Percentiles rank a stretch among this genome's conserved stretches.
Conservation (phyloP, 1,140 invertebrate species). For the Samia ricini region DNA sequence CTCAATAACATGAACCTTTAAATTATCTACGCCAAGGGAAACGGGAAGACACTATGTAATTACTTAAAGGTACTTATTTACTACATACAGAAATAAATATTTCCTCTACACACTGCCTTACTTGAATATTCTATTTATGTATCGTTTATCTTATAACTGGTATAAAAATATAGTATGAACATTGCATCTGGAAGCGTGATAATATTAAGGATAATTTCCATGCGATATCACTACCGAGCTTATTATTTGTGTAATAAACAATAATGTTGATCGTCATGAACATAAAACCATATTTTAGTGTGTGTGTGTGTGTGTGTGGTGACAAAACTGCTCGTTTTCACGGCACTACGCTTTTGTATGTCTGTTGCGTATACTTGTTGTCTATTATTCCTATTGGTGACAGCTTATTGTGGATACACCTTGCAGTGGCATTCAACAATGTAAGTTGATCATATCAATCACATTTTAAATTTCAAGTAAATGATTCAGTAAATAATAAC, state of each 20-base stretch:
- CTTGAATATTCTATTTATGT: too few species aligned
- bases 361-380: constrained; percentile 17
- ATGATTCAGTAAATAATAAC: too few species aligned
- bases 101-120: too few species aligned
- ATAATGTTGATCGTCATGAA: constrained; percentile 32
- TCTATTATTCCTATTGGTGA: constrained; percentile 1
- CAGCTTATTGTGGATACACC: constrained; percentile 8
- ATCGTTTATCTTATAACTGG: too few species aligned
- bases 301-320: constrained; percentile 26
- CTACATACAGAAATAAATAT: too few species aligned
- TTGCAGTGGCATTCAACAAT: neutral
- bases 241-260: constrained; percentile 39
- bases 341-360: constrained; percentile 19
- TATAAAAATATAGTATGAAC: neutral
- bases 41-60: too few species aligned
- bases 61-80: too few species aligned
- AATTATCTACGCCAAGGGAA: too few species aligned
- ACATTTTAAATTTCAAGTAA: too few species aligned
- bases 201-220: constrained; percentile 24
- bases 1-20: too few species aligned
- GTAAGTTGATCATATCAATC: too few species aligned
- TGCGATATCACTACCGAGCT: constrained; percentile 22
- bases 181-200: neutral
- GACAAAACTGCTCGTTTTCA: constrained; percentile 35
- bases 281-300: constrained; percentile 36